Evolutionary conservation across 2,888 invertebrate genomes (phyloP).

Genomic region (Drosophila suboccidentalis): DNA sequence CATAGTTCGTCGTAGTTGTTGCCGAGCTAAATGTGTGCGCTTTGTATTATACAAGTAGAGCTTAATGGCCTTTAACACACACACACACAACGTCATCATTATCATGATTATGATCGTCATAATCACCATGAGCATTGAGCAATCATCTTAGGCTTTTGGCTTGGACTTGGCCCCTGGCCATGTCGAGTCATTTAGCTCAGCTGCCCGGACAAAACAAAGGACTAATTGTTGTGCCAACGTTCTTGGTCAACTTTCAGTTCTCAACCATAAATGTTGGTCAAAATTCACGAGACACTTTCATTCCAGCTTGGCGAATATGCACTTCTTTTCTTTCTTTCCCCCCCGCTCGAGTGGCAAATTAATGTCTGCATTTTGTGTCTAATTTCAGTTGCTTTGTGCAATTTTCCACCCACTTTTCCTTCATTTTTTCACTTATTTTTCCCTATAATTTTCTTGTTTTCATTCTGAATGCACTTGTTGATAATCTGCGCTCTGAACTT

Average conservation of each 20-base stretch:
- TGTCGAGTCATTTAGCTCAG: constrained; percentile 8
- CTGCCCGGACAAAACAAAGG: constrained; percentile 58
- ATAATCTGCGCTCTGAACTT: constrained; percentile 42
- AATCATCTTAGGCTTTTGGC: constrained; percentile 46
- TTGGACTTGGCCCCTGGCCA: constrained; percentile 23
- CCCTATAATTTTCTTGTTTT: constrained; percentile 6
- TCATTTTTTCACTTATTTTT: constrained; percentile 8
- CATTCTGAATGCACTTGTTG: constrained; percentile 42
- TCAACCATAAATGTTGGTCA: neutral
- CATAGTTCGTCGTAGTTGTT: constrained; percentile 50
- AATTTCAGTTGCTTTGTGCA: constrained; percentile 46
- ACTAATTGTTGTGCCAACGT: constrained; percentile 65
- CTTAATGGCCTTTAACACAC: constrained; percentile 77
- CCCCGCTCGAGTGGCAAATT: constrained; percentile 3
- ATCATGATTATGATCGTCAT: constrained; percentile 23
- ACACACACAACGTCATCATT: constrained; percentile 26
- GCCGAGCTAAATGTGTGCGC: constrained; percentile 70
- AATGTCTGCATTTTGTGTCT: constrained; percentile 27
- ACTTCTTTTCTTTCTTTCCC: neutral
- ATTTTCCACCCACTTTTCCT: constrained; percentile 13
- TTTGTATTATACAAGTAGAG: constrained; percentile 81
- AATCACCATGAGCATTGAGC: constrained; percentile 36
- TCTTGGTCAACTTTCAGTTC: constrained; percentile 1
- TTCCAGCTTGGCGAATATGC: neutral
- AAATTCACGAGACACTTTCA: neutral